Percentiles rank a stretch among this genome's conserved stretches.
Evolutionary conservation across 1,140 invertebrate genomes (phyloP).

Genomic region (Hyphantria cunea): DNA sequence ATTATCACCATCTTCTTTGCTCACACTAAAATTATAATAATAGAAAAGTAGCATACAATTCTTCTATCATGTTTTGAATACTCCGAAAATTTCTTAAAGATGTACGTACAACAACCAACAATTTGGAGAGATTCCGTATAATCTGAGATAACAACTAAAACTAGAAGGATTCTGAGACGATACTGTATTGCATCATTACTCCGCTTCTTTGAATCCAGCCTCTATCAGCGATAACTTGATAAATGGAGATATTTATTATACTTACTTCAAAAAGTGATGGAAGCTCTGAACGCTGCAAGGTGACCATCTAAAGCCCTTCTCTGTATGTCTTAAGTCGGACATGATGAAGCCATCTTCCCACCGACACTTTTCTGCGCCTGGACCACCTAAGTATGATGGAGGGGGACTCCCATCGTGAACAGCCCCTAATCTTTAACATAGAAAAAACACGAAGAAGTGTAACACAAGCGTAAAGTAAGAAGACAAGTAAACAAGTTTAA

Average conservation of each 20-base stretch:
- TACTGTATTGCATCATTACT: too few species aligned
- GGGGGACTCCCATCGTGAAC: conserved; percentile 97
- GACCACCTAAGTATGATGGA: conserved; percentile 95
- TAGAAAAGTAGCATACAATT: too few species aligned
- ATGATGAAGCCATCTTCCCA: conserved; percentile 98
- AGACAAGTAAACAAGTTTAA: too few species aligned
- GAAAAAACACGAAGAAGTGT: conserved; percentile 35
- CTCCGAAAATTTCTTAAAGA: too few species aligned
- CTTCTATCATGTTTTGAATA: too few species aligned
- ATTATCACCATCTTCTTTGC: not conserved
- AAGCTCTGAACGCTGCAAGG: conserved; percentile 96
- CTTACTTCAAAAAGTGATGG: conserved; percentile 97
- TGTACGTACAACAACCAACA: too few species aligned
- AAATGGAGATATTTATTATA: conserved; percentile 28
- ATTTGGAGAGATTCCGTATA: too few species aligned
- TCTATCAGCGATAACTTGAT: too few species aligned
- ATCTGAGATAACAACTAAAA: too few species aligned
- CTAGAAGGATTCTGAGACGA: too few species aligned
- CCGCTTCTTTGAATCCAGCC: too few species aligned
- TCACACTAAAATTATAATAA: not conserved
- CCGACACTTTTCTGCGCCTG: conserved; percentile 96
- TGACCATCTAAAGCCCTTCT: conserved; percentile 97
- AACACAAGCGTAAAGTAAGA: not conserved
- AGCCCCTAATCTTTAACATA: conserved; percentile 88
- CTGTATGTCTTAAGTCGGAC: conserved; percentile 96